Base-by-base conservation (phyloP, 1,140 invertebrate species). In the Cecropterus lyciades region DNA sequence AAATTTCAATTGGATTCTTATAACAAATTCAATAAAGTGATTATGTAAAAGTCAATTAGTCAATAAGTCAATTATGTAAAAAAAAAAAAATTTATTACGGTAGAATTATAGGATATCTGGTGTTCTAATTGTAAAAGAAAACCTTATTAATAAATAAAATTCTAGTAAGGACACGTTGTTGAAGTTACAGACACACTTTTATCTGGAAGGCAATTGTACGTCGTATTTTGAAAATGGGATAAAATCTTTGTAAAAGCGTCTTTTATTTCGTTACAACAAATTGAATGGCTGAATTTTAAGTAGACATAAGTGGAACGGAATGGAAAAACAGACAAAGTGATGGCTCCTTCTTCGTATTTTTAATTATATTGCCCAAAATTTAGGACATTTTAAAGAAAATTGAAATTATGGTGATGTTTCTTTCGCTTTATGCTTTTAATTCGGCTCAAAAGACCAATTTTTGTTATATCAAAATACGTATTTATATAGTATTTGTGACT, bases 271-370 rank as follows among this genome's bases (percentile, higher is more conserved):
- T 64, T 57, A 40, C 20, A 27, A 57, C 42, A 69, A 69, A 69
- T 69, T 69, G 67, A 69, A 69, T 69, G 52, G 59, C 43, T 51
- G 67, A 64, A 64, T 64, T 33, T 63, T 64, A 64, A 69, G 63
- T 48, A 57, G 53, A 57, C 60, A 64, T 64, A 56, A 69, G 59
- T 40, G 42, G 46, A 8, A 33, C 14, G n/a, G 43, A 37, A 63
- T 37, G 33, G 14, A 13, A 15, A 52, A 33, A 52, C 49, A 33
- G 10, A 10, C 20, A 11, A 30, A 33, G n/a, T 7, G 17, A 49
- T 27, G 17, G 46, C 10, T 13, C 2, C 27, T 51, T 57, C 43
- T 56, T 8, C n/a, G n/a, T 14, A 51, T 27, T 57, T 15, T 27
- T 1, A 57, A 20, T 15, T 53, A 20, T 56, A 24, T 56, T 56